Evolutionary conservation across 2,113 vertebrate genomes (phyloP), one percentile per base, ranked within the genome.

Genomic region (Bettongia penicillata): DNA sequence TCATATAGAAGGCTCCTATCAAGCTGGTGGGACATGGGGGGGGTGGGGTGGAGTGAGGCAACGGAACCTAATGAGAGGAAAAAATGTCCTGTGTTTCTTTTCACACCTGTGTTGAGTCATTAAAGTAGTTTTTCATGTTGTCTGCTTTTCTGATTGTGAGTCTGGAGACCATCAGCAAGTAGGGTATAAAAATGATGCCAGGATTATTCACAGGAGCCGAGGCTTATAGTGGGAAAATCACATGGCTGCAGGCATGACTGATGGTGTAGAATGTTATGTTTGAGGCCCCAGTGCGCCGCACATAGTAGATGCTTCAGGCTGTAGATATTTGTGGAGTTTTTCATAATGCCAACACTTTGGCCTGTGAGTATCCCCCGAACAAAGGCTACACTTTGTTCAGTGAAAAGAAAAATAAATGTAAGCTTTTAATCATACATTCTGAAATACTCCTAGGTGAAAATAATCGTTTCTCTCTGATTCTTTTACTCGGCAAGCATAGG

Each of bases 1-100:
- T 84, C 68, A 84, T 91, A 8, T 31, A 90, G 0, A 31, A 90
- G 95, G 95, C 91, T 97, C 94, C 92, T 96, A n/a, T 92, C 48
- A 57, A 47, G 57, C 37, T 8, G 9, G 6, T 24, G 24, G 37
- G 2, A 52, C 57, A 26, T 47, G 26, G n/a, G 2, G 22, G 26
- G 10, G 43, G 48, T 48, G 48, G 48, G 48, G 48, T 48, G 48
- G 48, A 48, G 3, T 3, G 48, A 48, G 3, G 48, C 48, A 48
- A 48, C 48, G 48, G 22, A 16, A 8, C 1, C 3, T 43, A 51
- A 31, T 77, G 24, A 19, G 25, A 47, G 1, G 61, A 51, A n/a
- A 52, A 89, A 31, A 28, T 51, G n/a, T 37, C 51, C 52, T 19
- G 2, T 48, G 48, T 8, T 53, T n/a, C 31, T 91, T 24, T 16